Evolutionary conservation across 1,140 invertebrate genomes (phyloP), one percentile per base, ranked within the genome.

Genomic region (Zaprionus ghesquierei): DNA sequence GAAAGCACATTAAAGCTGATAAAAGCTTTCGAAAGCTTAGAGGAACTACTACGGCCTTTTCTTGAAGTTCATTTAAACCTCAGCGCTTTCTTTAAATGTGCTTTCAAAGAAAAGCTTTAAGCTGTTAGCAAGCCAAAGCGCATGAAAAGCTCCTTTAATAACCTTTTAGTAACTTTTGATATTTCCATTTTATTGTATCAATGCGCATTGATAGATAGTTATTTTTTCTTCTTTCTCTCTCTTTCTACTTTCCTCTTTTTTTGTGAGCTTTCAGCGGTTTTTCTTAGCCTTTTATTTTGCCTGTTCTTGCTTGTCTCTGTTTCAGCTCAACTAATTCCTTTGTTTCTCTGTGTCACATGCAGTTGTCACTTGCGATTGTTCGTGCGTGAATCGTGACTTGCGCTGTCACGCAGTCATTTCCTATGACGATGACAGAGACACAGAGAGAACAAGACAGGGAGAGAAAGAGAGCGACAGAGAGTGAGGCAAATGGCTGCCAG

Each of bases 371-470:
- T 46, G 41, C 18, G 41, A 46, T 46, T 46, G 41, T 46, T 29
- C 27, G n/a, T 55, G 15, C 46, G 27, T 31, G 15, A 15, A 13
- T 63, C 41, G 60, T 64, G 60, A 22, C 13, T 31, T 12, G 13
- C 8, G 27, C 31, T 15, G 15, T 70, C 68, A 70, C 68, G 61
- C 18, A 12, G 38, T 0, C 68, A 64, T 56, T 56, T 27, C 41
- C 23, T 27, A n/a, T 41, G 69, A 72, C 58, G 62, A 44, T 53
- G 54, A 59, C 35, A 50, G 53, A 20, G n/a, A 15, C 10, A 56
- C 23, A 1, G 10, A n/a, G 18, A 25, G 8, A 25, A 8, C 25
- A 23, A 15, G 12, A 41, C 2, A 18, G 35, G 1, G 5, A 9
- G 55, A 49, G 41, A 53, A 4, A 27, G 12, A 51, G 31, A 22